Evolutionary conservation across 2,113 vertebrate genomes (phyloP).

Genomic region (Setophaga kirtlandii): DNA sequence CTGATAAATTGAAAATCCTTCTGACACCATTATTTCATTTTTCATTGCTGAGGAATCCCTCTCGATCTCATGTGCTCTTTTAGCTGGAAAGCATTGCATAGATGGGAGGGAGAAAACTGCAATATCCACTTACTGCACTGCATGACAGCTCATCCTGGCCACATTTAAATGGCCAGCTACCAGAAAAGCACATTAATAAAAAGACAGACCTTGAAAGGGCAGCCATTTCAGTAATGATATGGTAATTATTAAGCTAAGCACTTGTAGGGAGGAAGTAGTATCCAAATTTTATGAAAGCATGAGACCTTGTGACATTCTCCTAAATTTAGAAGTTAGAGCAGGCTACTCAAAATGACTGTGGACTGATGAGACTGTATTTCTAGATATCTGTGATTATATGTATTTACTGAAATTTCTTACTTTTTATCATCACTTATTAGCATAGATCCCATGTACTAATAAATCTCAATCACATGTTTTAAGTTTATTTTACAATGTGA

Average conservation of each 20-base stretch:
- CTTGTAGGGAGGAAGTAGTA: not conserved
- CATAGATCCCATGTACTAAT: not conserved
- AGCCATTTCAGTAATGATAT: constrained; percentile 10
- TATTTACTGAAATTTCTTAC: not conserved
- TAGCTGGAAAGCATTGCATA: not conserved
- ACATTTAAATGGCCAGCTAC: not conserved
- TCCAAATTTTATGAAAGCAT: constrained; percentile 1
- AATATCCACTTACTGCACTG: not conserved
- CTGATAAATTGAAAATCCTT: constrained; percentile 35
- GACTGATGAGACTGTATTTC: not conserved
- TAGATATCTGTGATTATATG: not conserved
- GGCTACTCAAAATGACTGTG: not conserved
- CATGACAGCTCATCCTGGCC: not conserved
- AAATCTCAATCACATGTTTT: not conserved
- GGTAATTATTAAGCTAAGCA: constrained; percentile 22
- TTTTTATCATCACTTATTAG: not conserved
- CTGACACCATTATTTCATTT: constrained; percentile 28
- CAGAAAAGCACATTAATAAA: not conserved
- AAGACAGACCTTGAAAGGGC: not conserved
- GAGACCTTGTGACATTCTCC: not conserved
- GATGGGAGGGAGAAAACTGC: not conserved
- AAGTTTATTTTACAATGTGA: not conserved
- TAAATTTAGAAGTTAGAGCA: not conserved
- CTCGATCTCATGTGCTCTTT: not conserved
- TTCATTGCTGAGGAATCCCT: not conserved